Evolutionary conservation across 2,888 invertebrate species (phyloP), one percentile per base, ranked within the genome.

Genomic region (Lampropteryx suffumata): DNA sequence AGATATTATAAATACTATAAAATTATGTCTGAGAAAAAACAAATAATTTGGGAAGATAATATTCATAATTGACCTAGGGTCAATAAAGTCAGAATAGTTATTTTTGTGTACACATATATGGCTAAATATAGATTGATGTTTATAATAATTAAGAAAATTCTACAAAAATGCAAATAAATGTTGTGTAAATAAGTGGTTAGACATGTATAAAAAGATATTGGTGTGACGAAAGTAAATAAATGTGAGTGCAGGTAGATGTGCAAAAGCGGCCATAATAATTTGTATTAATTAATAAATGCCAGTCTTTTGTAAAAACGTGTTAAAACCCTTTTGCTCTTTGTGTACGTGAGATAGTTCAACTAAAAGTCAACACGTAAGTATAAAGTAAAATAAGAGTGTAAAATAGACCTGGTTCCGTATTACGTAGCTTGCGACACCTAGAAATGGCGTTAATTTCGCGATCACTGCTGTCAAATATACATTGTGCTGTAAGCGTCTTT

Each of bases 21-120:
- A 26, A 24, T 30, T 13, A 21, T 36, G 5, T 33, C 4, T 30
- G 10, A 21, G 8, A 30, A 36, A 24, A n/a, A 44, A 14, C 11
- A 10, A 17, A 24, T 6, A 24, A 35, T 34, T 11, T 14, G 17
- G 17, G n/a, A 34, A 32, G 26, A 7, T 44, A 29, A 6, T 43
- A 37, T 42, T 34, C 27, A 21, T 59, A 62, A 24, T 7, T 1
- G 51, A 60, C 35, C 58, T 59, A 46, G 45, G 45, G 47, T 52
- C 53, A 50, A 33, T 55, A 61, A 46, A 36, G 63, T 62, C 63
- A 69, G 61, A 71, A 69, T 61, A 64, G 67, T 76, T 81, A 80
- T 82, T 82, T n/a, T 83, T 83, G 76, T 77, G 76, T 78, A 80
- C 65, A 70, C 67, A 51, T 82, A 67, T 79, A 55, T 42, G 36